Base-by-base conservation (phyloP, 2,888 invertebrate species). In the Sesia bembeciformis region DNA sequence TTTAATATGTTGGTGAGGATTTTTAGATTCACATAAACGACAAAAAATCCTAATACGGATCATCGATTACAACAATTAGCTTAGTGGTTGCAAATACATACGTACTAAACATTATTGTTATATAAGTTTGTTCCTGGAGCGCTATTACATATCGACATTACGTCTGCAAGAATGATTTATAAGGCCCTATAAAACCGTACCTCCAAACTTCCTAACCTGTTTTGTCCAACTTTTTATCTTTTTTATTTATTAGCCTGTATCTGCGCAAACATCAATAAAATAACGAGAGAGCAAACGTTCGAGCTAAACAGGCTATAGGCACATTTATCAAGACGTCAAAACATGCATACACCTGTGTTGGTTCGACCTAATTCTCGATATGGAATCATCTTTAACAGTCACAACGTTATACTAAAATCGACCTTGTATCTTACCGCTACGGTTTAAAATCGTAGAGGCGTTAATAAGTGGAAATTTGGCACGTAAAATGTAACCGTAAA, bases 321-420 rank as follows among this genome's bases (percentile, higher is more conserved):
- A 62, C 66, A 73, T 78, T 76, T 70, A 76, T 79, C 78, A 78
- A 69, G 63, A 69, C 64, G 76, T 74, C 79, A 68, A 68, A 74
- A 68, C 65, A 72, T 72, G 70, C 73, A 52, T 54, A 68, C 71
- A 78, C 75, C 76, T 76, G 76, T 69, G 70, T 64, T 56, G 43
- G 56, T 58, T 54, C 68, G 72, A 72, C 76, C 78, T 74, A 74
- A 72, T 77, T 78, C 68, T 61, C 56, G 59, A 62, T 60, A 62
- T 57, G 56, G 56, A 61, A 65, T 60, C 60, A 60, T 58, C 56
- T 58, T 61, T 62, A 63, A 49, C 42, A 52, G 51, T 52, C 38
- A 43, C 4, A 8, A n/a, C 1, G n/a, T 40, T 50, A 50, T 8
- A 46, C 23, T 4, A 50, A 50, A 50, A 50, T 39, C 39, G 7